Conservation (phyloP, 2,797 vertebrate species). For the Silurus aristotelis region DNA sequence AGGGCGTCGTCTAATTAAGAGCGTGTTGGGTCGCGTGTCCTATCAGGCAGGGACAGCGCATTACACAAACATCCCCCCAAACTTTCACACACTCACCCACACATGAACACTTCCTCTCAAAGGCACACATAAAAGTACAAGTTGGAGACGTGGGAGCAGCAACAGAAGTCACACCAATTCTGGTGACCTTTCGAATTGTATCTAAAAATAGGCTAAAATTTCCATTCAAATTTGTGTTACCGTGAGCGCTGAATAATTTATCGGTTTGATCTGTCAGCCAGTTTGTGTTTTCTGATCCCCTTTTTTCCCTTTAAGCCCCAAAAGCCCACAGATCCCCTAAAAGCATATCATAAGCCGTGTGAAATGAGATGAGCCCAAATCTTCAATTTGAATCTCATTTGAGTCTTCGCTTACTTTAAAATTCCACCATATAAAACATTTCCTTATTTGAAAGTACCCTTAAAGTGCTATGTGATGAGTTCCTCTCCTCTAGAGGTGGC, state of each 20-base stretch:
- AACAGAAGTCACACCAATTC: slow-evolving; percentile 70
- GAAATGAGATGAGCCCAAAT: slow-evolving; percentile 32
- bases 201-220: slow-evolving; percentile 77
- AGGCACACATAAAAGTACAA: slow-evolving; percentile 59
- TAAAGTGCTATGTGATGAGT: too few relatives aligned
- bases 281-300: slow-evolving; percentile 53
- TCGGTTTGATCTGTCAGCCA: slow-evolving; percentile 64
- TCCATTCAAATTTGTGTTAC: slow-evolving; percentile 76
- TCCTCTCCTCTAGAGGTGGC: not conserved
- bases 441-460: not conserved
- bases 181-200: slow-evolving; percentile 72
- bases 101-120: slow-evolving; percentile 49
- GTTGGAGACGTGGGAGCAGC: slow-evolving; percentile 37
- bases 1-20: slow-evolving; percentile 84
- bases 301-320: slow-evolving; percentile 1
- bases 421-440: not conserved
- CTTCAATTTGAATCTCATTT: slow-evolving; percentile 14
- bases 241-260: slow-evolving; percentile 75
- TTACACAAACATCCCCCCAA: slow-evolving; percentile 47
- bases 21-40: slow-evolving; percentile 76
- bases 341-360: slow-evolving; percentile 24
- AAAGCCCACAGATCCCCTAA: slow-evolving; percentile 29
- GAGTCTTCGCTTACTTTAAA: not conserved
- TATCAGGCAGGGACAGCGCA: slow-evolving; percentile 74
- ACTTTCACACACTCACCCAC: slow-evolving; percentile 7